Evolutionary conservation across 2,113 vertebrate species (phyloP).

Genomic region (Mus pahari): DNA sequence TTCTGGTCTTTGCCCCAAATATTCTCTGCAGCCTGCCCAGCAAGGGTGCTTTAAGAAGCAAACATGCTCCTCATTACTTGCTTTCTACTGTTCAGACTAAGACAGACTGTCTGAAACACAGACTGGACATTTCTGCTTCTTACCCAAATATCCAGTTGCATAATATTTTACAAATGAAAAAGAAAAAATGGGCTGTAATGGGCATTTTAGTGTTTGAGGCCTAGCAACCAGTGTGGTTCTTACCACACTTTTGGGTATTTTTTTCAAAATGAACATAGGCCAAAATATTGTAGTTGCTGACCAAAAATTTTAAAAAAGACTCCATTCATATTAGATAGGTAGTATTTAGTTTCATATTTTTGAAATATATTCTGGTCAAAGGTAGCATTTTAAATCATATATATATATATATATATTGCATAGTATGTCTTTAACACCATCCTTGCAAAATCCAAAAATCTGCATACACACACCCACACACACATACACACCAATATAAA

Average conservation of each 20-base stretch:
- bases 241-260: background rate
- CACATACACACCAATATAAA: background rate
- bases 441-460: conserved; percentile 58
- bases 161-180: background rate
- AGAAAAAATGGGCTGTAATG: background rate
- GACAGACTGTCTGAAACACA: background rate
- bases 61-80: background rate
- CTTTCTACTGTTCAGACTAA: background rate
- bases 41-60: background rate
- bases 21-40: background rate
- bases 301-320: background rate
- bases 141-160: background rate
- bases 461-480: too few species aligned
- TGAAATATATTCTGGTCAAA: background rate
- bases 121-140: background rate
- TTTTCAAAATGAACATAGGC: conserved; percentile 50
- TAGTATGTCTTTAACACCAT: background rate
- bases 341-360: conserved; percentile 44
- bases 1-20: background rate
- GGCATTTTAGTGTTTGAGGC: conserved; percentile 22
- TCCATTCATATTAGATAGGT: background rate
- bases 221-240: background rate
- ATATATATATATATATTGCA: background rate
- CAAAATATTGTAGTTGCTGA: background rate
- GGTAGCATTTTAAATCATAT: conserved; percentile 32